Evolutionary conservation across 1,140 invertebrate genomes (phyloP).

Genomic region (Camponotus vicinus): DNA sequence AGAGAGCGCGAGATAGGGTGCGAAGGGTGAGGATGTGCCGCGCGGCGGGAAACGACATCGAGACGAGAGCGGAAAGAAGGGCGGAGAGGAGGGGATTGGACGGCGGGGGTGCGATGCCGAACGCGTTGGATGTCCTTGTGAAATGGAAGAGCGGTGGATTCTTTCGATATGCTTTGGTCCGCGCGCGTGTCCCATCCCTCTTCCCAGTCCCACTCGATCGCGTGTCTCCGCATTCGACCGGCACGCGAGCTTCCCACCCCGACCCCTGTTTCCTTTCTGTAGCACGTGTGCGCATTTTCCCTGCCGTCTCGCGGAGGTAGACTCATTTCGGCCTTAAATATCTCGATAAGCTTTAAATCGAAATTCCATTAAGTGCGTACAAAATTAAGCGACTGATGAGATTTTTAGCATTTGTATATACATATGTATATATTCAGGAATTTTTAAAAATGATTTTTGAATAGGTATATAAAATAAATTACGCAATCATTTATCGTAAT

Average conservation of each 20-base stretch:
- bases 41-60: slow-evolving; percentile 57
- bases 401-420: background rate
- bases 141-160: slow-evolving; percentile 68
- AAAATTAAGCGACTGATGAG: background rate
- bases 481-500: background rate
- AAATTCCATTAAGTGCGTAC: slow-evolving; percentile 3
- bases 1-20: slow-evolving; percentile 62
- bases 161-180: slow-evolving; percentile 72
- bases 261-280: slow-evolving; percentile 1
- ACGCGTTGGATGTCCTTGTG: slow-evolving; percentile 59
- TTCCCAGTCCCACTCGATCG: slow-evolving; percentile 57
- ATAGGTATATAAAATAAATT: background rate
- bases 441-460: background rate
- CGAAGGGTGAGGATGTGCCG: slow-evolving; percentile 44
- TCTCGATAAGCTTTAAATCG: slow-evolving; percentile 12
- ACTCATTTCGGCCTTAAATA: slow-evolving; percentile 39
- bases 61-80: slow-evolving; percentile 50
- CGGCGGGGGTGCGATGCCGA: slow-evolving; percentile 3
- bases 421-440: too few relatives aligned
- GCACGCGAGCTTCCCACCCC: slow-evolving; percentile 47
- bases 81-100: too few relatives aligned
- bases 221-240: slow-evolving; percentile 66
- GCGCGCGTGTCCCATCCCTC: slow-evolving; percentile 30
- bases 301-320: background rate
- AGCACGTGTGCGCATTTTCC: slow-evolving; percentile 56